Percentiles rank a stretch among this genome's conserved stretches.
These are phyloP conservation scores for Phalacrocorax brasilianus DNA, from an alignment of 2,113 vertebrate species.

Conservation along the genomic window DNA sequence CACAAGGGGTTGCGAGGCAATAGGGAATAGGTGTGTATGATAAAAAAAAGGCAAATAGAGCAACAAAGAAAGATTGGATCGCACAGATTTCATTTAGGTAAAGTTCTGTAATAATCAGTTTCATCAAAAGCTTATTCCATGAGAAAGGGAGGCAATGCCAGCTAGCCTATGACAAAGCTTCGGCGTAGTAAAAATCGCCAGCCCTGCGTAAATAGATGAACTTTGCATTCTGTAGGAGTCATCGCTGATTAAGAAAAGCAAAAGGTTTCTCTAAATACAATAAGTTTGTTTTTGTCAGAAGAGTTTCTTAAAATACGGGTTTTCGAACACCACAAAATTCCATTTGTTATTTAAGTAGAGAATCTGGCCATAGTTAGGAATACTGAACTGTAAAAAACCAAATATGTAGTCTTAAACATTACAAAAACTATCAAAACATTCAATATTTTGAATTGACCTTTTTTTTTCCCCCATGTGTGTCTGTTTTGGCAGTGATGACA, in stretches of 20 bases:
- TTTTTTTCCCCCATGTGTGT: conserved; percentile 34
- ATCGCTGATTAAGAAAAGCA: conserved; percentile 45
- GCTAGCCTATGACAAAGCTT: conserved; percentile 40
- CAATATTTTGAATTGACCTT: conserved; percentile 64
- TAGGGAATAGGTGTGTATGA: conserved; percentile 12
- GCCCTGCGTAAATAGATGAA: conserved; percentile 61
- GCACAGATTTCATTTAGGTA: conserved; percentile 14
- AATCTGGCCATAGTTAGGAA: conserved; percentile 70
- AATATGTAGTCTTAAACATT: conserved; percentile 59
- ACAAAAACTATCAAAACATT: conserved; percentile 79
- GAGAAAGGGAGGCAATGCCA: conserved; percentile 54
- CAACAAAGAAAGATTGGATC: conserved; percentile 22
- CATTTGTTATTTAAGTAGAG: conserved; percentile 64
- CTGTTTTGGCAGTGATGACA: conserved; percentile 72
- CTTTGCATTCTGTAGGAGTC: conserved; percentile 49
- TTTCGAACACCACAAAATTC: conserved; percentile 58
- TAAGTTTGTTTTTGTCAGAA: conserved; percentile 64
- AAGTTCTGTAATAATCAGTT: background rate
- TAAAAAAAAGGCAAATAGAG: conserved; percentile 19
- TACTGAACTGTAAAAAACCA: conserved; percentile 61
- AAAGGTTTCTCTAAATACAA: conserved; percentile 61
- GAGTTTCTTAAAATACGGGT: conserved; percentile 61
- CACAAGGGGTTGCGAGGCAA: conserved; percentile 26
- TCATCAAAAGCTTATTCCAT: background rate
- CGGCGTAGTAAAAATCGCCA: conserved; percentile 37